Evolutionary conservation across 2,113 vertebrate species (phyloP), one percentile per base, ranked within the genome.

Genomic region (Nestor notabilis): DNA sequence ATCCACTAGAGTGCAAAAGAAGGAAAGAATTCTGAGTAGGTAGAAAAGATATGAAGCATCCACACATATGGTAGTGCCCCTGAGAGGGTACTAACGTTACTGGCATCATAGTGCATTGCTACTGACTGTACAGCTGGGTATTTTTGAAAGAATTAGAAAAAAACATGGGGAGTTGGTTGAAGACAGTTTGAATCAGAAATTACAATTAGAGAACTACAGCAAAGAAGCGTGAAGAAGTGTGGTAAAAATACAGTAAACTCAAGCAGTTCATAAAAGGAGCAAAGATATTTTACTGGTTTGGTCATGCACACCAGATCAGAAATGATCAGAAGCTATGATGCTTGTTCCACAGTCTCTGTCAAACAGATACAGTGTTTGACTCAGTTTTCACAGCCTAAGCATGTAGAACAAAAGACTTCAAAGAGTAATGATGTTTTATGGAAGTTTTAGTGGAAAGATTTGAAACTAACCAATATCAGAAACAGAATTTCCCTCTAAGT

Each of bases 91-190:
- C 11, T 25, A 80, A 83, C 5, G 5, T n/a, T 39, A 31, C 3
- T 9, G 31, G 1, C 7, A 58, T 13, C 31, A 17, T 12, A 41
- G 4, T 13, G 5, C 39, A 14, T n/a, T 23, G 2, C 3, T 50
- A 61, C 17, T 17, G 68, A 23, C 53, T 12, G 49, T 29, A 37
- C 0, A 60, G 8, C 6, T 17, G n/a, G 19, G 5, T 2, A 49
- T 79, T 85, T 82, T 18, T 3, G 19, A 90, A 27, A 76, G 5
- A 80, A 39, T 39, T 47, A 63, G 14, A 63, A 70, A 69, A 79
- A 49, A 74, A 19, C 5, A 43, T 5, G 6, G 7, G 15, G 17
- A 53, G 8, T 13, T 85, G 3, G 33, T 25, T 75, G 14, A 87
- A 87, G 44, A 52, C 6, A n/a, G 55, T 43, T 77, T 52, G 20